Conservation (phyloP, 2,797 vertebrate species). For the Morus bassanus region DNA sequence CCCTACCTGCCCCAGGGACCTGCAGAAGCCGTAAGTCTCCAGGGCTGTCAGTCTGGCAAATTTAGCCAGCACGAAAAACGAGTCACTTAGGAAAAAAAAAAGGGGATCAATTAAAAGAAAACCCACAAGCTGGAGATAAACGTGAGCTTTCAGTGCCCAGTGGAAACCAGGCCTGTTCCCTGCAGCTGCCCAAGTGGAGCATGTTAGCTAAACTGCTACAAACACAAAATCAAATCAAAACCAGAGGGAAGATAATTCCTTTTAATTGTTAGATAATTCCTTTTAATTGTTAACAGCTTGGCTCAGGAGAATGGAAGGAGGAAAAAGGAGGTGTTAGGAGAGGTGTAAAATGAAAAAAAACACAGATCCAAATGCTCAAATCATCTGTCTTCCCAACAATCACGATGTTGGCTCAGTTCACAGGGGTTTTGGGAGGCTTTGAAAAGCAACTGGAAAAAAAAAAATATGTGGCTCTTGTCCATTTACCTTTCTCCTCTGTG, state of each 20-base stretch:
- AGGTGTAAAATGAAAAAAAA: neutral
- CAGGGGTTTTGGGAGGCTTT: accelerated
- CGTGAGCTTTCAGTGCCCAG: neutral
- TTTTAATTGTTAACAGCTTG: constrained; percentile 61
- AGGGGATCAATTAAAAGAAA: constrained; percentile 11
- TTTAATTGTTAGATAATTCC: constrained; percentile 62
- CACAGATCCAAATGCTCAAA: neutral
- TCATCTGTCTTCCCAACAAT: neutral
- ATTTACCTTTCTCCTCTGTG: constrained; percentile 20
- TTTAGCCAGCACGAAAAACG: neutral
- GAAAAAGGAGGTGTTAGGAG: constrained; percentile 7
- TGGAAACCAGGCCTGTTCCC: constrained; percentile 31
- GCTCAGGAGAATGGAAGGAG: constrained; percentile 1
- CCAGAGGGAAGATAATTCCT: constrained; percentile 52
- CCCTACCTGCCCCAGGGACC: neutral
- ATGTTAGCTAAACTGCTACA: constrained; percentile 48
- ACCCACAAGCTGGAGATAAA: neutral
- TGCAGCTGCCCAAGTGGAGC: constrained; percentile 20
- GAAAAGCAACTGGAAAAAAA: neutral
- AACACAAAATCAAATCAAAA: constrained; percentile 64
- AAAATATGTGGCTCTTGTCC: neutral
- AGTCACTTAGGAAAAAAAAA: neutral
- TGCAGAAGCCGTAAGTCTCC: neutral
- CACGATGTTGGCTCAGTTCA: neutral
- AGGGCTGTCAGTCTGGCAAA: neutral